Conservation (phyloP, 2,888 invertebrate species). For the Liodrosophila aerea region DNA sequence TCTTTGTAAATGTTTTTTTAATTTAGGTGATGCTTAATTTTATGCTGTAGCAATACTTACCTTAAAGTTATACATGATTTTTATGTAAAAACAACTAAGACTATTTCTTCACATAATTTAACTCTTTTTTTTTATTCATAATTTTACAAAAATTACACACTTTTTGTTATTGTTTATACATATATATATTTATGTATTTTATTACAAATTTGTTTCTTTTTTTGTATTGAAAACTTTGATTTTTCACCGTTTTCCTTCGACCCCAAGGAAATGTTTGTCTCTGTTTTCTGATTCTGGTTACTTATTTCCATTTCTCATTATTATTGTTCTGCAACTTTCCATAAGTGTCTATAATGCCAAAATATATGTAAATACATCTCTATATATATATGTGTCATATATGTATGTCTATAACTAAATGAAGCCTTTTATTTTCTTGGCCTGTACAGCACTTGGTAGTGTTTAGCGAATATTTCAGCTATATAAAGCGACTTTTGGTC, state of each 20-base stretch:
- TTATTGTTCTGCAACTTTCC: constrained; percentile 59
- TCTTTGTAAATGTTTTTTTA: too few relatives aligned
- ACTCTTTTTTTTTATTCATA: constrained; percentile 62
- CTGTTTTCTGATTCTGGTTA: constrained; percentile 27
- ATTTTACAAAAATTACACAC: constrained; percentile 71
- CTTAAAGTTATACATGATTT: background rate
- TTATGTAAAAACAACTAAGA: constrained; percentile 45
- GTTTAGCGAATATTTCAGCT: constrained; percentile 43
- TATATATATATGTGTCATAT: constrained; percentile 53
- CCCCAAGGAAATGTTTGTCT: constrained; percentile 38
- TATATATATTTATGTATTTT: constrained; percentile 28
- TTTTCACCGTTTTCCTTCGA: constrained; percentile 66
- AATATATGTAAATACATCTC: constrained; percentile 75
- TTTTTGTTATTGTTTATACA: constrained; percentile 46
- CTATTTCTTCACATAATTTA: constrained; percentile 58
- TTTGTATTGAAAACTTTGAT: constrained; percentile 56
- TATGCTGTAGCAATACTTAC: background rate
- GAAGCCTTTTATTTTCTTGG: constrained; percentile 75
- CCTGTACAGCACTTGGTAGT: constrained; percentile 73
- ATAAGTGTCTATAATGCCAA: constrained; percentile 70
- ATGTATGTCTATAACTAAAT: constrained; percentile 66
- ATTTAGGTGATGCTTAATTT: background rate
- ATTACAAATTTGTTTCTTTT: constrained; percentile 29
- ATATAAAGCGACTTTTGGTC: constrained; percentile 4
- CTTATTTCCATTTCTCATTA: too few relatives aligned